Percentiles rank a stretch among this genome's conserved stretches.
Evolutionary conservation across 2,797 vertebrate species (phyloP).

Genomic region (Propithecus perrieri): DNA sequence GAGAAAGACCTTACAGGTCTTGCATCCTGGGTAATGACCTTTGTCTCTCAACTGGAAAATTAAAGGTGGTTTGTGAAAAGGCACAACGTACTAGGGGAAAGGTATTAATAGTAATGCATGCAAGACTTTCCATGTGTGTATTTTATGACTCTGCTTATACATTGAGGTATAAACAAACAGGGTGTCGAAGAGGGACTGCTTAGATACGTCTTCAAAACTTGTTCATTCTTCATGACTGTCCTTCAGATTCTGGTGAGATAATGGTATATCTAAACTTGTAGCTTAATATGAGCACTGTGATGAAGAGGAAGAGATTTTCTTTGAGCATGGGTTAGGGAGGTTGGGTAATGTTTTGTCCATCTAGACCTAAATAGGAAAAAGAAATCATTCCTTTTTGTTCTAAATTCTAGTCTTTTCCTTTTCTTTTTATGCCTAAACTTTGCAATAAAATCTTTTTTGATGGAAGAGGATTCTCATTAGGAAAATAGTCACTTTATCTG

Average conservation of each 20-base stretch:
- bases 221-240: neutral
- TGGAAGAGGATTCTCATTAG: neutral
- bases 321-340: neutral
- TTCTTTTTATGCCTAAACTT: conserved; percentile 8
- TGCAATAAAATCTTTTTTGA: conserved; percentile 27
- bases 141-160: conserved; percentile 19
- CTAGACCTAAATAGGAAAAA: neutral
- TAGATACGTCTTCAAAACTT: neutral
- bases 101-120: neutral
- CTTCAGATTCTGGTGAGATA: neutral
- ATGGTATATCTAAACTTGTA: neutral
- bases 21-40: neutral
- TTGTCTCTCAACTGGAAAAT: neutral
- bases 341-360: neutral
- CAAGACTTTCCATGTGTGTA: neutral
- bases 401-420: neutral
- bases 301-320: neutral
- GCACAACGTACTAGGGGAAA: neutral
- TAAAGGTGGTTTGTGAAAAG: neutral
- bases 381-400: neutral
- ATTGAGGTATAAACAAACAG: neutral
- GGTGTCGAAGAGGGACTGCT: neutral
- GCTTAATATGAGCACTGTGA: neutral
- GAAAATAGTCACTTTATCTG: neutral
- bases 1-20: neutral